A percentile compares a stretch with the other conserved stretches of the same genome.
These are phyloP conservation scores for Oryzias melastigma DNA, from an alignment of 2,113 vertebrate species.

Conservation along the genomic window DNA sequence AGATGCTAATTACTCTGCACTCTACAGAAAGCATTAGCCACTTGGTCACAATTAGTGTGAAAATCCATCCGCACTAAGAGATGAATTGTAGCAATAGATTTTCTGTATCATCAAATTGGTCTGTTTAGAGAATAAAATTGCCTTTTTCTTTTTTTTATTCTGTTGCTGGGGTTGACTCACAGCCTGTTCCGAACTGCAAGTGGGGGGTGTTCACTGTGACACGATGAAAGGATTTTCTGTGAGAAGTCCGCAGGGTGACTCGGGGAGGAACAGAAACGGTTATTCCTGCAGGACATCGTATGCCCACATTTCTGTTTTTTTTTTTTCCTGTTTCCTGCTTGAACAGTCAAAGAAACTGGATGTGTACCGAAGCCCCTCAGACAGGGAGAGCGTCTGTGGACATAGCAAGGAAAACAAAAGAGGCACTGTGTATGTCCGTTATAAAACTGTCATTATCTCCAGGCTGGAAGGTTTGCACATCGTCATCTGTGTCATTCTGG, in stretches of 20 bases:
- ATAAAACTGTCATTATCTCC: constrained; percentile 18
- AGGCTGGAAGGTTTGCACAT: constrained; percentile 32
- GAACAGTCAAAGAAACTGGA: constrained; percentile 9
- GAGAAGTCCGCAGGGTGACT: constrained; percentile 50
- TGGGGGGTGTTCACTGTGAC: constrained; percentile 38
- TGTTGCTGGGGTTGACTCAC: constrained; percentile 35
- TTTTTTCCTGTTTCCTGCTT: constrained; percentile 38
- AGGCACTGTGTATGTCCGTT: constrained; percentile 7
- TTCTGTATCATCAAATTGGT: constrained; percentile 36
- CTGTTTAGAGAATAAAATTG: constrained; percentile 41
- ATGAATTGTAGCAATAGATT: constrained; percentile 37
- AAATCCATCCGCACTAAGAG: constrained; percentile 23
- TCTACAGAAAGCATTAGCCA: constrained; percentile 36
- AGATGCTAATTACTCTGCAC: constrained; percentile 42
- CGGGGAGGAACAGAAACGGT: constrained; percentile 30
- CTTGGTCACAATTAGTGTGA: constrained; percentile 44
- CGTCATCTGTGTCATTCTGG: constrained; percentile 41
- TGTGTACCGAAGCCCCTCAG: constrained; percentile 9
- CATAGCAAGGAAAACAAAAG: neutral
- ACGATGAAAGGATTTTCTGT: constrained; percentile 63
- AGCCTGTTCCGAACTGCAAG: constrained; percentile 36
- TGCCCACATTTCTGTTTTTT: constrained; percentile 22
- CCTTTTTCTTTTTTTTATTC: constrained; percentile 15
- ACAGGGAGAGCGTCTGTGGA: constrained; percentile 25
- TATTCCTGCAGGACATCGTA: constrained; percentile 18